Percentiles rank a stretch among this genome's conserved stretches.
Conservation (phyloP, 2,888 invertebrate species). For the Tinea trinotella region DNA sequence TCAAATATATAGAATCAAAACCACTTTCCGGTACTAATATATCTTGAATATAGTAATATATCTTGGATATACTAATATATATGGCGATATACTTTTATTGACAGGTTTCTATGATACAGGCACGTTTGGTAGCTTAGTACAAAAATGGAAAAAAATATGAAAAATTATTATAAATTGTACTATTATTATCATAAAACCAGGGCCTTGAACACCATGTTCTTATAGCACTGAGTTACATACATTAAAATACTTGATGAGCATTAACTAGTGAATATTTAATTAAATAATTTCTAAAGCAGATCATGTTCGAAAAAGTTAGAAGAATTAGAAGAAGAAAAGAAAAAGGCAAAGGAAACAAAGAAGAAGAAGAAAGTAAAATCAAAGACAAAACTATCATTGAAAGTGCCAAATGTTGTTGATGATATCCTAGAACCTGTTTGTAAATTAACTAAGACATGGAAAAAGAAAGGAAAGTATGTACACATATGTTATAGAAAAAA, state of each 20-base stretch:
- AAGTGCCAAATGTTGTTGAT: conserved; percentile 54
- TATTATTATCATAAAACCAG: no score
- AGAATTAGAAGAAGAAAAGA: conserved; percentile 54
- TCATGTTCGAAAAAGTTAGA: conserved; percentile 78
- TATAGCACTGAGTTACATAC: not conserved
- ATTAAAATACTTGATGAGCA: no score
- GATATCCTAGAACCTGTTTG: conserved; percentile 47
- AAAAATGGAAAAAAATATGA: no score
- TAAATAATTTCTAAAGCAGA: conserved; percentile 41
- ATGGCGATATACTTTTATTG: no score
- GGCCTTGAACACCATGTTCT: no score
- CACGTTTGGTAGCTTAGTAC: no score
- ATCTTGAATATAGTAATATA: no score
- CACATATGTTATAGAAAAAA: conserved; percentile 9
- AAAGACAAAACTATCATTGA: conserved; percentile 50
- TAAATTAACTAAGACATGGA: conserved; percentile 51
- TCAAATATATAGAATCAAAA: no score
- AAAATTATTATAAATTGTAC: no score
- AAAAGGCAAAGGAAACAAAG: conserved; percentile 51
- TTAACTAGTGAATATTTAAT: conserved; percentile 20
- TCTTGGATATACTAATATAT: no score
- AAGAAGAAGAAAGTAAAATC: conserved; percentile 61
- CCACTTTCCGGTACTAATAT: no score
- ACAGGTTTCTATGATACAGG: no score
- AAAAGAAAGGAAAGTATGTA: conserved; percentile 67